phyloP scores from a whole-genome alignment of 2,113 vertebrate species.

The Etheostoma cragini region DNA sequence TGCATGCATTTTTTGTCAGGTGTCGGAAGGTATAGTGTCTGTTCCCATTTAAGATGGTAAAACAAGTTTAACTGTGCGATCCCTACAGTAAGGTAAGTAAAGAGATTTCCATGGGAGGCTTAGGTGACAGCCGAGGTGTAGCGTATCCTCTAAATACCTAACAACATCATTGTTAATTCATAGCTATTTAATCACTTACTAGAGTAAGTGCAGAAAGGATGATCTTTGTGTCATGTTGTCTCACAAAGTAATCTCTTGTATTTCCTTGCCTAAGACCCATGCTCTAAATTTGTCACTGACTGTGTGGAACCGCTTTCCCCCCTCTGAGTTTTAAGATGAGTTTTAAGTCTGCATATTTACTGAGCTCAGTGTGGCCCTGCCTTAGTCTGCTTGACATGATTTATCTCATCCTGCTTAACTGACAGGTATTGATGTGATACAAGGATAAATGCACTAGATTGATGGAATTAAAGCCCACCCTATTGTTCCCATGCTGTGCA shows the following conservation, averaged over 20 bases:
- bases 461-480: constrained; percentile 76
- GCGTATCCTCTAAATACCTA: constrained; percentile 77
- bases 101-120: constrained; percentile 74
- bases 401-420: constrained; percentile 74
- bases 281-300: constrained; percentile 46
- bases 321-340: constrained; percentile 50
- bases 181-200: constrained; percentile 74
- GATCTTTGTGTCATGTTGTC: constrained; percentile 66
- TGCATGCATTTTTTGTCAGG: constrained; percentile 50
- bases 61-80: constrained; percentile 63
- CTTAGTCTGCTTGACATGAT: constrained; percentile 63
- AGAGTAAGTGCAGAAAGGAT: constrained; percentile 65
- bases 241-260: constrained; percentile 61
- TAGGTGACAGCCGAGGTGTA: constrained; percentile 67
- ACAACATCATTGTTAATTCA: constrained; percentile 80
- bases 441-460: constrained; percentile 77
- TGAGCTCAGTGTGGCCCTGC: constrained; percentile 46
- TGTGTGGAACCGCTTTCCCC: constrained; percentile 37
- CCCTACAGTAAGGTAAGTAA: constrained; percentile 74
- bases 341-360: constrained; percentile 56
- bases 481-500: constrained; percentile 79
- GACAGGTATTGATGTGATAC: constrained; percentile 80
- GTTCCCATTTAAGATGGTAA: constrained; percentile 58
- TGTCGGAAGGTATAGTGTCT: constrained; percentile 48
- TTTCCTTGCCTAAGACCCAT: constrained; percentile 44